Base-by-base conservation (phyloP, 2,113 vertebrate genomes). In the Rhineura floridana region DNA sequence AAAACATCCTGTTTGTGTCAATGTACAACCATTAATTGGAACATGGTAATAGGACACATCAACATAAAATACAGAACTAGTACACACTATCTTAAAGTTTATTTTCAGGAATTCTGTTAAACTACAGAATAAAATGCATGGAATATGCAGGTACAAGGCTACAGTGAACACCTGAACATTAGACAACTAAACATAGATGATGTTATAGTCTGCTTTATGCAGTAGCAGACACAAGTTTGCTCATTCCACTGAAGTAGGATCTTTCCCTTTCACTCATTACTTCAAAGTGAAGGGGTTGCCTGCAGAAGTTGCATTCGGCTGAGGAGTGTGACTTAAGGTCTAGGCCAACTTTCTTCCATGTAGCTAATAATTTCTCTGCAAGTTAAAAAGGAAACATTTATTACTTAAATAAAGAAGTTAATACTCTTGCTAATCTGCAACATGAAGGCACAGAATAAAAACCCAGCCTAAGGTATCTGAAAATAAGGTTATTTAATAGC, bases 271-370 rank as follows among this genome's bases (percentile, higher is more conserved):
- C 99, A 17, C 98, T 98, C 98, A 99, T 99, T 91, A 97, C 87
- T 95, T 99, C 98, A 17, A 99, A 98, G 87, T 99, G 98, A n/a
- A 99, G 96, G 0, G 99, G 99, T 94, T 98, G 96, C 89, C 98
- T 97, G 91, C 99, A 99, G 96, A 99, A 98, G 90, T 97, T 99
- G 73, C 99, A 99, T 91, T 99, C 98, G 0, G 96, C 98, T 0
- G 98, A 98, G 0, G 98, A 97, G 92, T 98, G 98, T 0, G 98
- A 98, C 89, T 98, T 98, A 91, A 99, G 96, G 25, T 97, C 96
- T 94, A 99, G 95, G 10, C 98, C 98, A 85, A 96, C 97, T 79
- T 96, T 97, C 92, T 98, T 98, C 99, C 99, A 99, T 0, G 98
- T 97, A 55, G 96, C 88, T 94, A 98, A 94, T 78, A 99, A 96